Evolutionary conservation across 2,888 invertebrate genomes (phyloP).

Genomic region (Marasmarcha lunaedactyla): DNA sequence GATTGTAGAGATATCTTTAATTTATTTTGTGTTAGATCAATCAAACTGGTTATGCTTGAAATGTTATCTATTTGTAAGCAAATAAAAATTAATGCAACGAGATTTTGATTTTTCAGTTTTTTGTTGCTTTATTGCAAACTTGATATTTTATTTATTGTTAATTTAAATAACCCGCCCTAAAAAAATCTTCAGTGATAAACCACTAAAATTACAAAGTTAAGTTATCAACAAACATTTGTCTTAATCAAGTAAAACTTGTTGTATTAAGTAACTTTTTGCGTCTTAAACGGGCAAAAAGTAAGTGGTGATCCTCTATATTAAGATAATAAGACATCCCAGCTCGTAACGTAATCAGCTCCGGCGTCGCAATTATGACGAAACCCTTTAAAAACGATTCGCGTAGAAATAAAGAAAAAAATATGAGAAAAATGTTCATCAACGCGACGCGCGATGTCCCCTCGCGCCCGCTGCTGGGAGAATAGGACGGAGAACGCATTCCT

Average conservation of each 20-base stretch:
- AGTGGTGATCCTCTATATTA: neutral
- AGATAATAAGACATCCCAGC: constrained; percentile 11
- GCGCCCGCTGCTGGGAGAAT: constrained; percentile 42
- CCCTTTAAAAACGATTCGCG: constrained; percentile 70
- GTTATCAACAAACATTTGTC: too few species aligned
- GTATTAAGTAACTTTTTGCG: neutral
- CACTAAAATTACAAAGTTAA: too few species aligned
- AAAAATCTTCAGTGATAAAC: too few species aligned
- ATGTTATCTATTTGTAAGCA: too few species aligned
- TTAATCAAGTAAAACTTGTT: too few species aligned
- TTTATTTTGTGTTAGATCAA: neutral
- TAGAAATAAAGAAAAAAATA: constrained; percentile 61
- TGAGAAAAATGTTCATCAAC: constrained; percentile 70
- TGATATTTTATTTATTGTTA: too few species aligned
- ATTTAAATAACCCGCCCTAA: too few species aligned
- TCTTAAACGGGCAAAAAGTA: neutral
- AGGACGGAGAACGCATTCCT: constrained; percentile 29
- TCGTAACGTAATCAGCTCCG: constrained; percentile 53
- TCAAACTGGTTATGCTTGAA: too few species aligned
- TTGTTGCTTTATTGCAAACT: too few species aligned
- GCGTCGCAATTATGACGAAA: constrained; percentile 67
- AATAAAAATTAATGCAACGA: too few species aligned
- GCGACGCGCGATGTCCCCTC: constrained; percentile 54
- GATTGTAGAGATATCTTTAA: neutral
- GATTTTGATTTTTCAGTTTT: too few species aligned